Percentiles rank a stretch among this genome's conserved stretches.
Evolutionary conservation across 2,888 invertebrate genomes (phyloP).

Genomic region (Drosophila hamatofila): DNA sequence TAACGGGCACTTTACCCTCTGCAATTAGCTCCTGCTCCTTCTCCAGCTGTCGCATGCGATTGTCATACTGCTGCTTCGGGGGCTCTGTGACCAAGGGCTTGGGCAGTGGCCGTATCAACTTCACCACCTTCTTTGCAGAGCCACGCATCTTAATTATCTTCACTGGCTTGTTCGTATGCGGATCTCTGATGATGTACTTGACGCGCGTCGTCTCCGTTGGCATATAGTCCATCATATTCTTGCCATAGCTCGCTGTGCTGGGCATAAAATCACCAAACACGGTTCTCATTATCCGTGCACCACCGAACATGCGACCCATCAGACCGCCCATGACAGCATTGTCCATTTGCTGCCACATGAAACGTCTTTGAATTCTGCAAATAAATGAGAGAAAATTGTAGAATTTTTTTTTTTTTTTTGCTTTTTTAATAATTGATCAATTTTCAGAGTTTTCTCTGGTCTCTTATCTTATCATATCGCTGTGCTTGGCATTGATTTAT

Average conservation of each 20-base stretch:
- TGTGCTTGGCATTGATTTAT: too few relatives aligned
- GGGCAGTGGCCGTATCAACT: constrained; percentile 60
- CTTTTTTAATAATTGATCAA: not conserved
- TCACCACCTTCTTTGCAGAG: constrained; percentile 76
- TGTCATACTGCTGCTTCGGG: constrained; percentile 62
- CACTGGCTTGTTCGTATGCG: constrained; percentile 78
- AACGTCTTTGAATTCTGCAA: constrained; percentile 82
- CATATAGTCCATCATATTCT: constrained; percentile 65
- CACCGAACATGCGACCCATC: constrained; percentile 75
- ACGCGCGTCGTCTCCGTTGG: constrained; percentile 81
- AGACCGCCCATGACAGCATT: constrained; percentile 76
- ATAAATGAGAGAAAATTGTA: not conserved
- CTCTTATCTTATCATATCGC: not conserved
- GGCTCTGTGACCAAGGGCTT: constrained; percentile 55
- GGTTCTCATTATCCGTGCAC: constrained; percentile 77
- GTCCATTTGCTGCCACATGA: constrained; percentile 85
- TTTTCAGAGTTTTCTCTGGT: not conserved
- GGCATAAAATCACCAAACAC: constrained; percentile 79
- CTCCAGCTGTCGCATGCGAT: constrained; percentile 73
- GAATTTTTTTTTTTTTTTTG: not conserved
- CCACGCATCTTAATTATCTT: constrained; percentile 80
- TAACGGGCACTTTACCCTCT: constrained; percentile 74
- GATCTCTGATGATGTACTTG: constrained; percentile 82
- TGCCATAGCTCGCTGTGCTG: constrained; percentile 45
- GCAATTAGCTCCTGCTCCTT: constrained; percentile 83